Percentiles rank a stretch among this genome's conserved stretches.
phyloP scores from a whole-genome alignment of 2,888 invertebrate species.

The Hyppa rectilinea region DNA sequence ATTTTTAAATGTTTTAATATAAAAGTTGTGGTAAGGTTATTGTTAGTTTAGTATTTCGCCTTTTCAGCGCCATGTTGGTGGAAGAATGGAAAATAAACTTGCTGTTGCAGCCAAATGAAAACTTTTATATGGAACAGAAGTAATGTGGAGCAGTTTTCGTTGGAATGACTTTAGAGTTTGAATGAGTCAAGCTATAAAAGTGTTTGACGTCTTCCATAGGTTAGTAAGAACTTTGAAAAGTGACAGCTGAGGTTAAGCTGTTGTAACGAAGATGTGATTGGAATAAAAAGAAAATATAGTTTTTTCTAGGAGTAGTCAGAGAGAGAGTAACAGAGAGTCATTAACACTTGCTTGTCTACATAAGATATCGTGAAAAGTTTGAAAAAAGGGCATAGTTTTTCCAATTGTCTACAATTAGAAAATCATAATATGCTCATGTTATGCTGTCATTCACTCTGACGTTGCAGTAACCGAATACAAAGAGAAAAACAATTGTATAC shows the following conservation, averaged over 20 bases:
- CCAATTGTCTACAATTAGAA: too few relatives aligned
- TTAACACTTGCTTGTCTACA: too few relatives aligned
- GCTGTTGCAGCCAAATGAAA: conserved; percentile 49
- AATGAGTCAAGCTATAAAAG: conserved; percentile 40
- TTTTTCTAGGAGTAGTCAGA: too few relatives aligned
- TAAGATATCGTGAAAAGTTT: too few relatives aligned
- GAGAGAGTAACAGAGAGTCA: too few relatives aligned
- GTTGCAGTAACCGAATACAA: too few relatives aligned
- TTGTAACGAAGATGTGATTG: too few relatives aligned
- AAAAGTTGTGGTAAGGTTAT: conserved; percentile 46
- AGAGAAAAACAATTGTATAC: too few relatives aligned
- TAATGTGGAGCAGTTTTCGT: conserved; percentile 36
- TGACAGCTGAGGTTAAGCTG: not conserved
- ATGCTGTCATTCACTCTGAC: too few relatives aligned
- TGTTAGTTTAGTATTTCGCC: conserved; percentile 47
- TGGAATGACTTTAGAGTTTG: conserved; percentile 21
- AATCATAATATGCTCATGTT: too few relatives aligned
- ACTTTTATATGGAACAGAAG: conserved; percentile 38
- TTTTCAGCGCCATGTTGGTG: conserved; percentile 20
- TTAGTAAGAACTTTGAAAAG: not conserved
- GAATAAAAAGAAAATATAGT: too few relatives aligned
- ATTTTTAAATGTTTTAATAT: conserved; percentile 50
- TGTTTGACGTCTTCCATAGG: conserved; percentile 1
- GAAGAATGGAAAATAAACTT: conserved; percentile 53
- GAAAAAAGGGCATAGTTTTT: too few relatives aligned